Conservation (phyloP, 2,888 invertebrate species). For the Pherbina coryleti region DNA sequence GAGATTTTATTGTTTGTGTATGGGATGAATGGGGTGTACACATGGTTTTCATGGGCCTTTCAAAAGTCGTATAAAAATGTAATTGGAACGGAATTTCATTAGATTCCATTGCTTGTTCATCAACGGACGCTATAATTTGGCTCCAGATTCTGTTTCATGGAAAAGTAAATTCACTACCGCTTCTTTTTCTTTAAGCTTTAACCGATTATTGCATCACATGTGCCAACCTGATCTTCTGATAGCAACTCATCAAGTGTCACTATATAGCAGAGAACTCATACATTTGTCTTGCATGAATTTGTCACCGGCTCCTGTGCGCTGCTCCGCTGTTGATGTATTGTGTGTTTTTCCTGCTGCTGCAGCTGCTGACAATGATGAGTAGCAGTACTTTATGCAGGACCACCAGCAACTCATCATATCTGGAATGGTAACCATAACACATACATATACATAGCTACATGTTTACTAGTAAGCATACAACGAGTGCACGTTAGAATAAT, state of each 20-base stretch:
- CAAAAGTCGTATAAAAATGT: too few relatives aligned
- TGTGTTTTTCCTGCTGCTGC: neutral
- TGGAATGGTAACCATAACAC: neutral
- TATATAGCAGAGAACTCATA: neutral
- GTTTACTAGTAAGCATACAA: neutral
- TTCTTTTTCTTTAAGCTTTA: too few relatives aligned
- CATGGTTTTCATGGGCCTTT: too few relatives aligned
- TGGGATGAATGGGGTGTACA: too few relatives aligned
- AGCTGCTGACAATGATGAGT: slow-evolving; percentile 30
- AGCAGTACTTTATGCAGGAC: slow-evolving; percentile 11
- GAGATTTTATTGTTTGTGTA: too few relatives aligned
- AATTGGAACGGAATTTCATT: too few relatives aligned
- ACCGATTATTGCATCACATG: too few relatives aligned
- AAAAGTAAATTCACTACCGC: too few relatives aligned
- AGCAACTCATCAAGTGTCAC: slow-evolving; percentile 12
- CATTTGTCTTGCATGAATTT: slow-evolving; percentile 12
- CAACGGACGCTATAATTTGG: too few relatives aligned
- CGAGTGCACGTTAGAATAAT: slow-evolving; percentile 23
- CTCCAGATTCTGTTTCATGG: too few relatives aligned
- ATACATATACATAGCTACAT: neutral
- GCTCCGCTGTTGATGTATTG: neutral
- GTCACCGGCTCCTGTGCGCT: slow-evolving; percentile 1
- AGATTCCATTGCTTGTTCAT: too few relatives aligned
- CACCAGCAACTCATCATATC: slow-evolving; percentile 5
- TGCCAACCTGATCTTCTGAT: neutral